Conservation (phyloP, 2,797 vertebrate genomes). For the Hypotaenidia okinawae region DNA sequence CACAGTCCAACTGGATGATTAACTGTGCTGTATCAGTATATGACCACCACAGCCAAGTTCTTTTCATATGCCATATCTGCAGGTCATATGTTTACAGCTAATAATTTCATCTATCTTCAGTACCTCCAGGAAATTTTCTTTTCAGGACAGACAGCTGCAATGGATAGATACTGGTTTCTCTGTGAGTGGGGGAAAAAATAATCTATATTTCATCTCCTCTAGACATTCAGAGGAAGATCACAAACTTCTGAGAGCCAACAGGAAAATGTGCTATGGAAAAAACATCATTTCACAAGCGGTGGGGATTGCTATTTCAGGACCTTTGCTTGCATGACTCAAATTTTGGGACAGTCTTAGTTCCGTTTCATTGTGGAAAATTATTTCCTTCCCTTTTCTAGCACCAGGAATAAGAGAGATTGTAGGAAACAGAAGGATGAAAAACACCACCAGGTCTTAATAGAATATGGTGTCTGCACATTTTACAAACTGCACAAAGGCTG, state of each 20-base stretch:
- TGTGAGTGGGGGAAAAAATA: neutral
- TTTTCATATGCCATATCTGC: constrained; percentile 24
- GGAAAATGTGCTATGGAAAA: neutral
- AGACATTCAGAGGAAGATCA: neutral
- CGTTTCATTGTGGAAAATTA: neutral
- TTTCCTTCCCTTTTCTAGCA: neutral
- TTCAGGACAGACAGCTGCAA: constrained; percentile 32
- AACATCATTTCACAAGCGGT: neutral
- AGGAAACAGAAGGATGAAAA: neutral
- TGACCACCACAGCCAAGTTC: neutral
- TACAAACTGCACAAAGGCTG: neutral
- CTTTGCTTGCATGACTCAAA: neutral
- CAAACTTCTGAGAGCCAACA: neutral
- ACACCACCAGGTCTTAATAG: neutral
- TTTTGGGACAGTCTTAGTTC: neutral
- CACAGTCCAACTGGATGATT: neutral
- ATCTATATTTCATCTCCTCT: neutral
- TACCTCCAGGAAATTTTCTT: constrained; percentile 51
- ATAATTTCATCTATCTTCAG: constrained; percentile 42
- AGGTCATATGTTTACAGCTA: constrained; percentile 34
- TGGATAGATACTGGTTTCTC: constrained; percentile 30
- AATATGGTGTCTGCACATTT: neutral
- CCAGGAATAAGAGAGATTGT: neutral
- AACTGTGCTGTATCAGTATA: neutral
- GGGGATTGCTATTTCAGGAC: neutral